Percentiles rank a stretch among this genome's conserved stretches.
phyloP scores from a whole-genome alignment of 2,113 vertebrate genomes.

The Probosciger aterrimus region DNA sequence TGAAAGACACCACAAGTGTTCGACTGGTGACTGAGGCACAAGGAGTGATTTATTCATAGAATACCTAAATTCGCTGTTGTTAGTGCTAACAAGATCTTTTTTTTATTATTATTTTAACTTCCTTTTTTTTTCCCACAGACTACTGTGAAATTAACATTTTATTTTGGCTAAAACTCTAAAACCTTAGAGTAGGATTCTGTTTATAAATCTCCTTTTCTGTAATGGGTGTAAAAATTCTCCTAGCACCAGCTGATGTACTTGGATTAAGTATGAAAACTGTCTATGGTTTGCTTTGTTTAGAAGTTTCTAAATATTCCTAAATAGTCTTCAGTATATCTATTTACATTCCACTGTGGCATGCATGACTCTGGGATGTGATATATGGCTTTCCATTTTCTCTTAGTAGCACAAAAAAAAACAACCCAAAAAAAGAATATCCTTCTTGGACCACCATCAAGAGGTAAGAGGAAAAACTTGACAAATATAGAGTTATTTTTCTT shows the following conservation, averaged over 20 bases:
- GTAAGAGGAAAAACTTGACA: not conserved
- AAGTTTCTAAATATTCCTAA: not conserved
- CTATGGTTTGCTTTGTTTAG: not conserved
- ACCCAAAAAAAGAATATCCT: not conserved
- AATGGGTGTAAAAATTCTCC: not conserved
- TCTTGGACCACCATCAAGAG: not conserved
- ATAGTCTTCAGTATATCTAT: not conserved
- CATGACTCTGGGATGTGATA: not conserved
- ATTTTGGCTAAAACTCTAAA: not conserved
- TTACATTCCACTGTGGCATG: not conserved
- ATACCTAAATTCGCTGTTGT: not conserved
- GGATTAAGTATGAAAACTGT: not conserved
- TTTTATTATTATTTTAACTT: not conserved
- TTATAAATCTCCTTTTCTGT: not conserved
- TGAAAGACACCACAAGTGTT: not conserved
- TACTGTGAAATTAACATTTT: not conserved
- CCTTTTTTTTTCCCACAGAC: not conserved
- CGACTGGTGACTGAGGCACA: not conserved
- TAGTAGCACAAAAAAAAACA: not conserved
- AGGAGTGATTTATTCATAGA: not conserved
- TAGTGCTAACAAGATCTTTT: not conserved
- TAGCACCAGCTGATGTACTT: not conserved
- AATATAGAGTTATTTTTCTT: not conserved
- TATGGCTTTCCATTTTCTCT: not conserved
- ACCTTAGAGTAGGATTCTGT: not conserved